A percentile compares a stretch with the other conserved stretches of the same genome.
Evolutionary conservation across 2,113 vertebrate genomes (phyloP).

Genomic region (Chaetodon auriga): DNA sequence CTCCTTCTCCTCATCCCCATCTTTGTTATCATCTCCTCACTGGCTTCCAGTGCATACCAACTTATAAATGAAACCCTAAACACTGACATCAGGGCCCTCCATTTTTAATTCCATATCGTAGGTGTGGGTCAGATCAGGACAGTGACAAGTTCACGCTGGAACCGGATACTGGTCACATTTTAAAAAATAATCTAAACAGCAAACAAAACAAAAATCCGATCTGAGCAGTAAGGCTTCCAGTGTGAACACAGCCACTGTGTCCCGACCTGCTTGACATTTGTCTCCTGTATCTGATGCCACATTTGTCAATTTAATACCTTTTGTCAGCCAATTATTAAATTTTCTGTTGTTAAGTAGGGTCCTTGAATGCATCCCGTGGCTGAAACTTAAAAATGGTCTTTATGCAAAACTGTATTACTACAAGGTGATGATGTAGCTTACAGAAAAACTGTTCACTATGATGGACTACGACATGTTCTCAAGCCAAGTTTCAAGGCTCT

Average conservation of each 20-base stretch:
- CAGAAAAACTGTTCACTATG: constrained; percentile 20
- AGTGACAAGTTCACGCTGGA: too few relatives aligned
- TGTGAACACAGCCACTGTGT: neutral
- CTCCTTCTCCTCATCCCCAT: neutral
- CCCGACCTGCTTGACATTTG: neutral
- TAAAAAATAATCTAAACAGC: too few relatives aligned
- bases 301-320: constrained; percentile 25
- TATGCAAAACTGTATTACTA: constrained; percentile 19
- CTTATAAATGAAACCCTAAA: too few relatives aligned
- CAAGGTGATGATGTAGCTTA: constrained; percentile 22
- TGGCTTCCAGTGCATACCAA: neutral
- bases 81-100: too few relatives aligned
- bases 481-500: constrained; percentile 45
- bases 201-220: too few relatives aligned
- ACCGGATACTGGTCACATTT: too few relatives aligned
- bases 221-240: too few relatives aligned
- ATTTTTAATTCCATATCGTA: too few relatives aligned
- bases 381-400: constrained; percentile 27
- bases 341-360: constrained; percentile 19
- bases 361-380: constrained; percentile 24
- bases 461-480: constrained; percentile 37
- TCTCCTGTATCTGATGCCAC: constrained; percentile 16
- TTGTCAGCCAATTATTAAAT: constrained; percentile 31
- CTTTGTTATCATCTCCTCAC: neutral
- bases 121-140: too few relatives aligned